Conservation (phyloP, 1,140 invertebrate species). For the Thaumetopoea pityocampa region DNA sequence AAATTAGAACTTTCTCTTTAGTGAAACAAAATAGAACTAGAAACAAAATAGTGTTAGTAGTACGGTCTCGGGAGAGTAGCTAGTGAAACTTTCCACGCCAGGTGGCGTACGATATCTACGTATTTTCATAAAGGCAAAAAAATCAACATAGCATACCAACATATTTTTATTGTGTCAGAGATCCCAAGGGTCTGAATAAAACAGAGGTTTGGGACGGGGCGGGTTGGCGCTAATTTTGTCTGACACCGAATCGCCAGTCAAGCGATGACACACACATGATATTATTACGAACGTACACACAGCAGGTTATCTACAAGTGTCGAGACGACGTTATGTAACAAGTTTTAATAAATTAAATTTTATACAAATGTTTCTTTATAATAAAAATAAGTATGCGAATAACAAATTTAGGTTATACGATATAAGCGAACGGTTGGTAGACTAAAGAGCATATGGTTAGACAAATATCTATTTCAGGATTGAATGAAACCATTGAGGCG, state of each 20-base stretch:
- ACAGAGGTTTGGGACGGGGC: constrained; percentile 46
- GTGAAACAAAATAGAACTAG: too few species aligned
- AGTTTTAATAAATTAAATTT: constrained; percentile 2
- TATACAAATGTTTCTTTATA: neutral
- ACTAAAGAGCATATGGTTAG: constrained; percentile 30
- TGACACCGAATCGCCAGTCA: constrained; percentile 38
- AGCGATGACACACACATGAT: constrained; percentile 35
- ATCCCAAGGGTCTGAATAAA: constrained; percentile 57
- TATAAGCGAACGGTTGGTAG: constrained; percentile 25
- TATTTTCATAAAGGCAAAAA: constrained; percentile 60
- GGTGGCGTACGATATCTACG: constrained; percentile 37
- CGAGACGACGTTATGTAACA: too few species aligned
- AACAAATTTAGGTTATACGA: constrained; percentile 12
- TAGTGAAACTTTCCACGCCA: constrained; percentile 29
- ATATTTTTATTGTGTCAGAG: constrained; percentile 52
- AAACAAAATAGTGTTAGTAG: constrained; percentile 27
- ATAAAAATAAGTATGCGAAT: neutral
- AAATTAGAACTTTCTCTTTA: constrained; percentile 37
- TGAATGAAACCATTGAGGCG: constrained; percentile 26
- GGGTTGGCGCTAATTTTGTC: constrained; percentile 53
- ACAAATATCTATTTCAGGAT: constrained; percentile 39
- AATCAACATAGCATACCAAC: constrained; percentile 47
- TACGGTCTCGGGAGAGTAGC: constrained; percentile 37
- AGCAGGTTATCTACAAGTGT: too few species aligned
- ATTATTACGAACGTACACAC: constrained; percentile 7